Base-by-base conservation (phyloP, 2,888 invertebrate species). In the Rhamphomyia laevipes region DNA sequence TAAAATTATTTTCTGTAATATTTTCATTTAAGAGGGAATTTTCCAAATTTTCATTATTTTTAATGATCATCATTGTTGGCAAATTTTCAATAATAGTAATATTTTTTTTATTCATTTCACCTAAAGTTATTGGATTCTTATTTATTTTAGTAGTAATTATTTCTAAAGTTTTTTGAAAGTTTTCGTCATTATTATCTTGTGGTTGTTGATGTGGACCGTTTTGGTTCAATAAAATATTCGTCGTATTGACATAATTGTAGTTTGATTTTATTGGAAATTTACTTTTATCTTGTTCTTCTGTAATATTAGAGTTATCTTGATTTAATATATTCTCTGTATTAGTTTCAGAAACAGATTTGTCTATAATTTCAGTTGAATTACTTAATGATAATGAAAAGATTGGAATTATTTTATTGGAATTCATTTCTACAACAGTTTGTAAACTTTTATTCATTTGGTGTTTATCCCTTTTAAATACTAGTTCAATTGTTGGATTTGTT, bases 231-330 rank as follows among this genome's bases (percentile, higher is more conserved):
- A 27, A 27, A 6, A 27, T 9, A 27, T 9, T 21, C 6, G 21
- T 27, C 23, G 9, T 27, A 7, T 9, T 9, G 9, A 52, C 52
- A 53, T 58, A 54, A 54, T 55, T 57, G 55, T 50, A 57, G 55
- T 52, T 50, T 45, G 56, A 54, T 55, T 55, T 53, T 53, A 55
- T 54, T 55, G 46, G 42, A 27, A 27, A 27, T n/a, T 35, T n/a
- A 35, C 13, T 35, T 35, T 35, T 3, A 4, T 35, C n/a, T 13
- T 33, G 4, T 13, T 6, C 10, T 33, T 9, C 13, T 35, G n/a
- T 35, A 30, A 9, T 30, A 35, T 35, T 35, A 35, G 4, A 5
- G 13, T n/a, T 35, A 5, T 35, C 35, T n/a, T 35, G n/a, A 7
- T 5, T 13, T 2, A 35, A 5, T 10, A n/a, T 35, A 27, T 35